phyloP scores from a whole-genome alignment of 2,797 vertebrate genomes.

The Microctenopoma lineatum region DNA sequence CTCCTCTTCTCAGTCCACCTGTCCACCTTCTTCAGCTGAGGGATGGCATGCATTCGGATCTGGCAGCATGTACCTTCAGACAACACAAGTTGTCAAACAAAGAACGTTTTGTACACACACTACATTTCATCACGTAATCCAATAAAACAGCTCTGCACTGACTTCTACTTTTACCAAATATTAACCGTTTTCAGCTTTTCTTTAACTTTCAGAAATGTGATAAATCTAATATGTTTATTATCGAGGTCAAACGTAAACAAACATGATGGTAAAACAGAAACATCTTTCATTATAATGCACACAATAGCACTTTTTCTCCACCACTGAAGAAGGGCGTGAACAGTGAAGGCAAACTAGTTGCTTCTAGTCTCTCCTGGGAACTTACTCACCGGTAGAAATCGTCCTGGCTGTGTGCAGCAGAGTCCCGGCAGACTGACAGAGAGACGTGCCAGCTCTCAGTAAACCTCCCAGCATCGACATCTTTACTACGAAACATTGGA shows the following conservation, averaged over 20 bases:
- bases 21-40: slow-evolving; percentile 85
- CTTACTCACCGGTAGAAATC: slow-evolving; percentile 72
- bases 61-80: slow-evolving; percentile 71
- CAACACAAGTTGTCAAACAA: slow-evolving; percentile 1
- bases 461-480: slow-evolving; percentile 76
- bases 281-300: too few relatives aligned
- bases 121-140: too few relatives aligned
- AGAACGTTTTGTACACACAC: neutral
- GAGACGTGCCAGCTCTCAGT: slow-evolving; percentile 62
- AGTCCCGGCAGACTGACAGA: slow-evolving; percentile 68
- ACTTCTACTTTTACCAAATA: too few relatives aligned
- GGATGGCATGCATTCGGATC: slow-evolving; percentile 82
- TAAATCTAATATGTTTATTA: too few relatives aligned
- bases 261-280: too few relatives aligned
- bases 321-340: too few relatives aligned
- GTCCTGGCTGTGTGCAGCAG: slow-evolving; percentile 59
- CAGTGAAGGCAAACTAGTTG: too few relatives aligned
- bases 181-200: too few relatives aligned
- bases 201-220: too few relatives aligned
- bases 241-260: too few relatives aligned
- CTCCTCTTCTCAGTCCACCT: slow-evolving; percentile 93
- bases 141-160: too few relatives aligned
- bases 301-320: too few relatives aligned
- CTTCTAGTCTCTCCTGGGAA: neutral
- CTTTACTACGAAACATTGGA: slow-evolving; percentile 23